Conservation (phyloP, 1,140 invertebrate genomes). For the Metaphire vulgaris region DNA sequence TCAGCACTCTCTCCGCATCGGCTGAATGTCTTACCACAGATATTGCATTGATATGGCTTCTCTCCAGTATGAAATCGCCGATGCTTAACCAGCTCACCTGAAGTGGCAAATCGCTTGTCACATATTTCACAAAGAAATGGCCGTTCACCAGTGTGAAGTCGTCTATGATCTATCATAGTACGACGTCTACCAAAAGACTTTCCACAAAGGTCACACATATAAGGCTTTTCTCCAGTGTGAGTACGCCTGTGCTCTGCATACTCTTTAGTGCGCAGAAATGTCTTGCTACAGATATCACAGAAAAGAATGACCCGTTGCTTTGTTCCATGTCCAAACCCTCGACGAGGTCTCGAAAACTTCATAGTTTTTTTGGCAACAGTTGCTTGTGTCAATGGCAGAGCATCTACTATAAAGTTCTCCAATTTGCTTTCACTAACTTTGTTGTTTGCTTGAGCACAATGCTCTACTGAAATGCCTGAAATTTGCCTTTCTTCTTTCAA, state of each 20-base stretch:
- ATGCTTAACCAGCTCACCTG: slow-evolving; percentile 11
- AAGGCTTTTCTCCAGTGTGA: slow-evolving; percentile 14
- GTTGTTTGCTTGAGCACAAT: no score
- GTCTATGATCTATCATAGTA: slow-evolving; percentile 8
- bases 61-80: slow-evolving; percentile 8
- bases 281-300: slow-evolving; percentile 18
- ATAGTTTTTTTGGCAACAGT: no score
- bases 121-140: slow-evolving; percentile 85
- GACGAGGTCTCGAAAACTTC: not conserved
- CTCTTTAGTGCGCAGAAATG: slow-evolving; percentile 4
- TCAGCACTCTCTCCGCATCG: slow-evolving; percentile 51
- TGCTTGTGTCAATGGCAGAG: no score
- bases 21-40: slow-evolving; percentile 86
- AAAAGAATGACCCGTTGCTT: not conserved
- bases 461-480: no score
- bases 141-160: slow-evolving; percentile 57
- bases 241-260: not conserved
- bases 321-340: not conserved
- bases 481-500: not conserved
- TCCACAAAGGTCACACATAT: slow-evolving; percentile 18
- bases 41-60: slow-evolving; percentile 63
- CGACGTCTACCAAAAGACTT: slow-evolving; percentile 17
- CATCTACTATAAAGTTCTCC: no score
- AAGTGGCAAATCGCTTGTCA: slow-evolving; percentile 81
- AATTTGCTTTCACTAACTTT: no score